Conservation (phyloP, 1,140 invertebrate species). For the Drosophila watanabei region DNA sequence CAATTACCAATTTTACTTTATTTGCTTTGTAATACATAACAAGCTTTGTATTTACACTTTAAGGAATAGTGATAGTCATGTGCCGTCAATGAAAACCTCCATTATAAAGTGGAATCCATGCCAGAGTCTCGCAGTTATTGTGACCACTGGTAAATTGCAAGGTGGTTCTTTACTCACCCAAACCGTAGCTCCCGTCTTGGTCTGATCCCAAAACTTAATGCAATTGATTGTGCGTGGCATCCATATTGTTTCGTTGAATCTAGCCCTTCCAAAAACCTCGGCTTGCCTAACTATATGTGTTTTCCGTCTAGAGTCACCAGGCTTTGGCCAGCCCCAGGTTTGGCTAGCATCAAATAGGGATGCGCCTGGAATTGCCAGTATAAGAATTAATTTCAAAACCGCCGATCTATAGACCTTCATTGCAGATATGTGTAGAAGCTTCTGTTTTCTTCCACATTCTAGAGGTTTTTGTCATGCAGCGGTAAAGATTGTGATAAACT, state of each 20-base stretch:
- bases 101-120: not conserved
- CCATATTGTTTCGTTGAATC: not conserved
- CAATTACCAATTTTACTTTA: too few species aligned
- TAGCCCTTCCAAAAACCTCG: not conserved
- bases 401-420: not conserved
- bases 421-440: not conserved
- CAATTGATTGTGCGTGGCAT: slow-evolving; percentile 2
- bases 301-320: not conserved
- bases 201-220: not conserved
- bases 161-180: not conserved
- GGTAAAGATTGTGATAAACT: not conserved
- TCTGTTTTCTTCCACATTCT: not conserved
- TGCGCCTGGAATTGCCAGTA: not conserved
- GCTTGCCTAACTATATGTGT: not conserved
- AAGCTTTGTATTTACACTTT: too few species aligned
- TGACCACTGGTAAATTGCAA: not conserved
- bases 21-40: too few species aligned
- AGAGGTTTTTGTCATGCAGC: not conserved
- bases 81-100: not conserved
- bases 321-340: not conserved
- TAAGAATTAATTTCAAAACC: not conserved
- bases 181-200: not conserved
- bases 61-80: too few species aligned
- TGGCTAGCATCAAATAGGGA: not conserved
- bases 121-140: not conserved